Evolutionary conservation across 2,797 vertebrate species (phyloP), one percentile per base, ranked within the genome.

Genomic region (Rhinatrema bivittatum): DNA sequence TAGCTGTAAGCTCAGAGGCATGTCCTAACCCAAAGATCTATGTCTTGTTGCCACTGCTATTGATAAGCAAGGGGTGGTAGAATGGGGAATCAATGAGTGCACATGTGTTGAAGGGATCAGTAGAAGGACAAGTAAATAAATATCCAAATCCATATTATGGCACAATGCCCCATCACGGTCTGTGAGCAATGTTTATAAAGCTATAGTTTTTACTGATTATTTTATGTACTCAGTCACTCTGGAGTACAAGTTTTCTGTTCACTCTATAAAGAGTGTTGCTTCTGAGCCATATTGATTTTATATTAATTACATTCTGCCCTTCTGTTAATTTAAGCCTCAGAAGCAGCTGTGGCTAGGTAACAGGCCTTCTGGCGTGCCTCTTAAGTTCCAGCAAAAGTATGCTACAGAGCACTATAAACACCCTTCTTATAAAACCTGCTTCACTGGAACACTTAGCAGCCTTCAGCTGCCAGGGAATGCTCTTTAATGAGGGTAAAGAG

Each of bases 401-500:
- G n/a, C 32, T 4, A 17, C 36, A 54, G 40, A 56, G 49, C 36
- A 39, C 54, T 49, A 41, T 62, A 68, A 68, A 69, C 42, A 57
- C 14, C 7, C 2, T 39, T 25, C n/a, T 29, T 61, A 47, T 54
- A 56, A 70, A 70, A 50, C 53, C 33, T 46, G 44, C 19, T 53
- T 62, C 51, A 44, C 37, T 65, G 67, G 61, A 69, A 46, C 44
- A 51, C n/a, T 36, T 39, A 44, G 25, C 38, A 56, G 40, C 32
- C 53, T 42, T 50, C 64, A 35, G 23, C 46, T 74, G 54, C 54
- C 66, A 67, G 39, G 37, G 62, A 64, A 55, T 71, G 53, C 48
- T 75, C 54, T 53, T 70, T 72, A 76, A 67, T 68, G 61, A 68
- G 56, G 47, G 46, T 56, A 56, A 68, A 50, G 51, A 61, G 53